Evolutionary conservation across 2,888 invertebrate genomes (phyloP).

Genomic region (Protophormia terraenovae): DNA sequence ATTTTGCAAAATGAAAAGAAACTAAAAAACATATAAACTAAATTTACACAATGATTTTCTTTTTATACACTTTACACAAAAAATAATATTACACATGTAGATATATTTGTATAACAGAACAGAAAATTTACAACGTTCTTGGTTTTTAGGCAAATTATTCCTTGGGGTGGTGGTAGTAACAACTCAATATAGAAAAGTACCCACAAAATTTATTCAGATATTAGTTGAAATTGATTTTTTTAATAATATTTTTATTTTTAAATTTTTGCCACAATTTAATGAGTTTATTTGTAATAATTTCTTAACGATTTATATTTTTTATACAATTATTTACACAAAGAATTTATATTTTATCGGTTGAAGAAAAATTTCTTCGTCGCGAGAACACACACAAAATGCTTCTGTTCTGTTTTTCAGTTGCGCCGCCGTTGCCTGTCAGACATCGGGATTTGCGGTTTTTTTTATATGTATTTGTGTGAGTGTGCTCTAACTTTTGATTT

Average conservation of each 20-base stretch:
- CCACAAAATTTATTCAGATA: conserved; percentile 32
- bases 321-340: conserved; percentile 79
- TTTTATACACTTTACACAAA: conserved; percentile 51
- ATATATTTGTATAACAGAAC: conserved; percentile 36
- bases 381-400: conserved; percentile 72
- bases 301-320: conserved; percentile 74
- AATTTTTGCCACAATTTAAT: conserved; percentile 44
- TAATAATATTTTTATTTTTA: not conserved
- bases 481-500: conserved; percentile 17
- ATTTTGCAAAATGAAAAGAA: not conserved
- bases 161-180: conserved; percentile 42
- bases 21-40: not conserved
- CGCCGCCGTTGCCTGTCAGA: conserved; percentile 58
- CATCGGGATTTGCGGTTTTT: conserved; percentile 63
- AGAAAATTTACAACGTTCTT: conserved; percentile 16
- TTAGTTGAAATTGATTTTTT: conserved; percentile 27
- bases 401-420: conserved; percentile 66
- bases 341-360: conserved; percentile 71
- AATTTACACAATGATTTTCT: conserved; percentile 39
- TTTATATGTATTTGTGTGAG: not conserved
- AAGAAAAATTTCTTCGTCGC: conserved; percentile 78
- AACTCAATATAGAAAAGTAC: conserved; percentile 41
- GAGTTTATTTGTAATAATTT: conserved; percentile 67
- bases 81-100: conserved; percentile 63
- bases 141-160: conserved; percentile 11